A percentile compares a stretch with the other conserved stretches of the same genome.
Evolutionary conservation across 2,888 invertebrate species (phyloP).

Genomic region (Drosophila putrida): DNA sequence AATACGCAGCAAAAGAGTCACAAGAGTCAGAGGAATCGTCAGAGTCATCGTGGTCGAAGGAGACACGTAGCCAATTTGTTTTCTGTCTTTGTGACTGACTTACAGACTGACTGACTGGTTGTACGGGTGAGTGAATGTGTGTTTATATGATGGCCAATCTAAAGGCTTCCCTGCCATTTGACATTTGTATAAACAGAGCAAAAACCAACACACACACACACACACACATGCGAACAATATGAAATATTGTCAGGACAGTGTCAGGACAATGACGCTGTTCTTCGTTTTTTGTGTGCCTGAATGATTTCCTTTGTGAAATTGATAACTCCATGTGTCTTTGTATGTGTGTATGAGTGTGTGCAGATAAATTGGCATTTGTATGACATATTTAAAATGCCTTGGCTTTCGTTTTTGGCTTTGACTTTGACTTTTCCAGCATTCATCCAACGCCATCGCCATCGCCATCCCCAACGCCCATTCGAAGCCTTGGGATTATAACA

Average conservation of each 20-base stretch:
- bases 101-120: no score
- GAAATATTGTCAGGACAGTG: constrained; percentile 50
- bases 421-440: constrained; percentile 18
- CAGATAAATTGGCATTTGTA: constrained; percentile 11
- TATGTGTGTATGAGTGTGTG: constrained; percentile 4
- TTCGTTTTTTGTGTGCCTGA: constrained; percentile 58
- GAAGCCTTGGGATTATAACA: constrained; percentile 52
- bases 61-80: constrained; percentile 69
- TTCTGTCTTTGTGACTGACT: constrained; percentile 24
- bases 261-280: constrained; percentile 36
- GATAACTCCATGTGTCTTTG: constrained; percentile 55
- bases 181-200: constrained; percentile 64
- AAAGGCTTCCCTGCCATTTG: constrained; percentile 48
- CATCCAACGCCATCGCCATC: background rate
- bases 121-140: background rate
- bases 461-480: background rate
- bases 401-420: constrained; percentile 32
- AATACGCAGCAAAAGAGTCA: constrained; percentile 63
- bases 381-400: constrained; percentile 56
- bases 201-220: constrained; percentile 7
- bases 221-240: constrained; percentile 31
- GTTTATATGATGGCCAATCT: constrained; percentile 34
- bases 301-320: constrained; percentile 74
- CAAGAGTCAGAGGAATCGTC: constrained; percentile 29
- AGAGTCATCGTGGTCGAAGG: constrained; percentile 12